These are phyloP conservation scores for Pedionomus torquatus DNA, from an alignment of 2,113 vertebrate species.

Conservation along the genomic window DNA sequence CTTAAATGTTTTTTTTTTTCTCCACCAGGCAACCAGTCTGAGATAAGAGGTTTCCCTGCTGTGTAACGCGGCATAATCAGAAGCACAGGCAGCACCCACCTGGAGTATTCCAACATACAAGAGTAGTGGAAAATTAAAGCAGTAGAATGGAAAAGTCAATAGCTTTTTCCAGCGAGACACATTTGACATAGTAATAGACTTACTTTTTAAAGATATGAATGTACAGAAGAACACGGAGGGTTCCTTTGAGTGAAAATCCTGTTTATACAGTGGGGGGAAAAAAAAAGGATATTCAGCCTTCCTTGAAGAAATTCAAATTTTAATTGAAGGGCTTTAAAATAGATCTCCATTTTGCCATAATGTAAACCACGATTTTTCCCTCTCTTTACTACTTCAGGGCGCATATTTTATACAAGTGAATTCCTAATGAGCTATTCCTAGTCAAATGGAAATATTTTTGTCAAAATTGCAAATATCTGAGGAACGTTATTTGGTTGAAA, in stretches of 20 bases:
- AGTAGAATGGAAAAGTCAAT: conserved; percentile 68
- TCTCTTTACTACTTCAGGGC: neutral
- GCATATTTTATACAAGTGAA: neutral
- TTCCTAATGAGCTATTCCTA: neutral
- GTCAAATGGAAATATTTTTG: neutral
- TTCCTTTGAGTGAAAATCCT: neutral
- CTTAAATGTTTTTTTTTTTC: conserved; percentile 26
- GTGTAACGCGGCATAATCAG: conserved; percentile 67
- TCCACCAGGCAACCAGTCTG: conserved; percentile 69
- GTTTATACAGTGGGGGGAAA: neutral
- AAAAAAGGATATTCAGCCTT: neutral
- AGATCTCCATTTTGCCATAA: neutral
- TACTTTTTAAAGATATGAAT: conserved; percentile 10
- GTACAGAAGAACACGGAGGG: neutral
- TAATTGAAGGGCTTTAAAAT: neutral
- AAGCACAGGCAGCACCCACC: conserved; percentile 61
- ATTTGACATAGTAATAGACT: conserved; percentile 17
- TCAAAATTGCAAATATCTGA: neutral
- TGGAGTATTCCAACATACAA: conserved; percentile 57
- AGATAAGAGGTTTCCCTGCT: conserved; percentile 78
- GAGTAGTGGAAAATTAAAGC: conserved; percentile 68
- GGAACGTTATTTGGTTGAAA: neutral
- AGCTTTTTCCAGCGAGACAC: conserved; percentile 47
- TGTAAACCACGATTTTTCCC: neutral
- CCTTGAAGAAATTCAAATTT: neutral